These are phyloP conservation scores for Micrasema longulum DNA, from an alignment of 1,140 invertebrate species.

Conservation along the genomic window DNA sequence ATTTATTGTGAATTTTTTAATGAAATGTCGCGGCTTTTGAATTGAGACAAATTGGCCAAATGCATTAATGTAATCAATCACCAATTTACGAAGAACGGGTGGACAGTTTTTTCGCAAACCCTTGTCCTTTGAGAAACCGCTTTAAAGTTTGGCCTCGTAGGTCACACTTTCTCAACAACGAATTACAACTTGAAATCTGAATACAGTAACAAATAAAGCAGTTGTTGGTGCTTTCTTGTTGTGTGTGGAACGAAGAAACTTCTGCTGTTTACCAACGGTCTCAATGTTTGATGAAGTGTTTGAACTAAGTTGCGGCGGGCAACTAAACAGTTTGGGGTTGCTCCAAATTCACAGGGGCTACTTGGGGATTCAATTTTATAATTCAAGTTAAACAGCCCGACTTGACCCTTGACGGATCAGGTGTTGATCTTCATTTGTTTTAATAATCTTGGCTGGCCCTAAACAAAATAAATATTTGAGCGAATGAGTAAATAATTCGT, in stretches of 20 bases:
- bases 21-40: too few species aligned
- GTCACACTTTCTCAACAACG: too few species aligned
- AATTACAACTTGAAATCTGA: too few species aligned
- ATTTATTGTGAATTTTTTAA: too few species aligned
- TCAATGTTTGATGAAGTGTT: conserved; percentile 36
- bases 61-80: too few species aligned
- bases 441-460: conserved; percentile 18
- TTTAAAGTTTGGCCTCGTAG: too few species aligned
- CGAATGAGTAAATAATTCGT: background rate
- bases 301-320: conserved; percentile 26
- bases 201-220: background rate
- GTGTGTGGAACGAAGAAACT: conserved; percentile 1
- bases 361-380: conserved; percentile 41
- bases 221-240: background rate
- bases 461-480: conserved; percentile 20
- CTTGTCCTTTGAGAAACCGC: too few species aligned
- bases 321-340: conserved; percentile 32
- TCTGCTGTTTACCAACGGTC: conserved; percentile 12
- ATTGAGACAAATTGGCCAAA: too few species aligned
- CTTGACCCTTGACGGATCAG: background rate
- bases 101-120: too few species aligned
- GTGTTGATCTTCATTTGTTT: conserved; percentile 33
- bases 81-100: too few species aligned
- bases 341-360: conserved; percentile 30
- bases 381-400: conserved; percentile 30